Evolutionary conservation across 2,888 invertebrate species (phyloP).

Genomic region (Andrena bucephala): DNA sequence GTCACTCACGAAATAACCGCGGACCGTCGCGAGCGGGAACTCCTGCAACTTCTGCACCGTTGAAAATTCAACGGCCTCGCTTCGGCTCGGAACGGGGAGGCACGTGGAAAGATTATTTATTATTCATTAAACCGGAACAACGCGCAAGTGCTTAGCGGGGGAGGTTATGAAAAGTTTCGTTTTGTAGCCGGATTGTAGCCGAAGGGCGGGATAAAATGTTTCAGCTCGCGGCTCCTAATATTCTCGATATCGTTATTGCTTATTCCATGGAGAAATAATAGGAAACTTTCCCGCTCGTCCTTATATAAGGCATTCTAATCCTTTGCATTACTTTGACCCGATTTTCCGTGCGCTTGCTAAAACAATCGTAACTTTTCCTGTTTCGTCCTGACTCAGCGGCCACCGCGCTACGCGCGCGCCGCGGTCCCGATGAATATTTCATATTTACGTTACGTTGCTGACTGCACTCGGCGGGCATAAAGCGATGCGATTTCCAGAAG

Average conservation of each 20-base stretch:
- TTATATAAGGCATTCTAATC: slow-evolving; percentile 63
- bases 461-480: slow-evolving; percentile 50
- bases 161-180: slow-evolving; percentile 35
- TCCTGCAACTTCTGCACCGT: not conserved
- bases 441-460: slow-evolving; percentile 63
- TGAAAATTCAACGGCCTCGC: slow-evolving; percentile 32
- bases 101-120: slow-evolving; percentile 35
- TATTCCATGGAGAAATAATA: slow-evolving; percentile 51
- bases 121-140: slow-evolving; percentile 46
- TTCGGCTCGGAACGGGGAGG: not conserved
- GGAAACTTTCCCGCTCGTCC: slow-evolving; percentile 50
- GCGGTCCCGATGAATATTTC: slow-evolving; percentile 67
- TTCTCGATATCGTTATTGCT: slow-evolving; percentile 48
- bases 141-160: slow-evolving; percentile 41
- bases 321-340: slow-evolving; percentile 67
- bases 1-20: not conserved
- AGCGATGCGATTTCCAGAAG: slow-evolving; percentile 55
- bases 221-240: slow-evolving; percentile 31
- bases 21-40: not conserved
- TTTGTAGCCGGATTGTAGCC: slow-evolving; percentile 8
- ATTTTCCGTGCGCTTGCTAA: slow-evolving; percentile 59
- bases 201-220: slow-evolving; percentile 36
- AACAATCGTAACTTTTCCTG: slow-evolving; percentile 71
- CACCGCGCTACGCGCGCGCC: slow-evolving; percentile 37
- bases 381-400: slow-evolving; percentile 35